A percentile compares a stretch with the other conserved stretches of the same genome.
Evolutionary conservation across 2,797 vertebrate species (phyloP).

Genomic region (Macropodus opercularis): DNA sequence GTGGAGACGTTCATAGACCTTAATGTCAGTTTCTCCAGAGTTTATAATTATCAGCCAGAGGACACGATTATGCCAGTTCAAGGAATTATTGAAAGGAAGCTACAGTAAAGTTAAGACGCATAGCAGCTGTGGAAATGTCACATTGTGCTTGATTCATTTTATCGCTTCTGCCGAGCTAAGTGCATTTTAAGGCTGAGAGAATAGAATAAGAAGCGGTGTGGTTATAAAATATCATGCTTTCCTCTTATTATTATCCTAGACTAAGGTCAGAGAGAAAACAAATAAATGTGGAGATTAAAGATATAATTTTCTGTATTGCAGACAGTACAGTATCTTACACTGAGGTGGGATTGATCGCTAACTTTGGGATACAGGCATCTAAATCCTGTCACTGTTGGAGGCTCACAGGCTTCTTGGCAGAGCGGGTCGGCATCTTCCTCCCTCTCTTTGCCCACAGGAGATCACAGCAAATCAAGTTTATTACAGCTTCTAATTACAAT

Average conservation of each 20-base stretch:
- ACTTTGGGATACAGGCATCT: no score
- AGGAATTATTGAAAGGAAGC: slow-evolving; percentile 54
- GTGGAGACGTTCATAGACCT: slow-evolving; percentile 44
- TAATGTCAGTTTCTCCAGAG: slow-evolving; percentile 53
- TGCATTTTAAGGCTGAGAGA: neutral
- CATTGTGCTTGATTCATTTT: slow-evolving; percentile 33
- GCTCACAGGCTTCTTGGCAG: slow-evolving; percentile 33
- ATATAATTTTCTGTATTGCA: no score
- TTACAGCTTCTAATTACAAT: slow-evolving; percentile 72
- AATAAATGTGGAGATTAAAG: slow-evolving; percentile 21
- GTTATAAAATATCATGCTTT: slow-evolving; percentile 22
- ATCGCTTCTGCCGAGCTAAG: neutral
- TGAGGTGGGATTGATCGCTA: slow-evolving; percentile 13
- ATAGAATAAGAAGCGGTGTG: slow-evolving; percentile 6
- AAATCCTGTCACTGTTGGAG: slow-evolving; percentile 4
- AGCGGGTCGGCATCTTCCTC: slow-evolving; percentile 23
- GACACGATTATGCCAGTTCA: slow-evolving; percentile 60
- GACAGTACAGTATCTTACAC: neutral
- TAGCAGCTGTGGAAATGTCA: slow-evolving; percentile 25
- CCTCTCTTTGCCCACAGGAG: slow-evolving; percentile 50
- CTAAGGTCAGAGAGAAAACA: slow-evolving; percentile 16
- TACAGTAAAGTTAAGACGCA: slow-evolving; percentile 26
- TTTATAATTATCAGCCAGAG: slow-evolving; percentile 69
- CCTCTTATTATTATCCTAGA: neutral
- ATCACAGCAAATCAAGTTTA: slow-evolving; percentile 71